phyloP scores from a whole-genome alignment of 2,797 vertebrate species.

The Schizothorax lantsangensis region DNA sequence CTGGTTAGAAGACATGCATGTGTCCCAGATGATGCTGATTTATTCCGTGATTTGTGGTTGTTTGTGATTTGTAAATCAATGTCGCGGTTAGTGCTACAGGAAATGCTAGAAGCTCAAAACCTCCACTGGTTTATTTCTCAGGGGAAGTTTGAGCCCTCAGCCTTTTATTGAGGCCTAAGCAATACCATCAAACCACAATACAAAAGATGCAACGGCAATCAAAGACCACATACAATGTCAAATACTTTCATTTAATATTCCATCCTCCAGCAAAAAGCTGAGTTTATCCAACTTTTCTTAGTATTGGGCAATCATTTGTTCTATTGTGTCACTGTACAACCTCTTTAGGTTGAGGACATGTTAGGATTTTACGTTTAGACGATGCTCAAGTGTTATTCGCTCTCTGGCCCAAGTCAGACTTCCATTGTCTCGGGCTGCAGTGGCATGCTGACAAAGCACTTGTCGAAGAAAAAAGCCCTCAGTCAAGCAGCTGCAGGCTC shows the following conservation, averaged over 20 bases:
- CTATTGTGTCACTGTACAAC: background rate
- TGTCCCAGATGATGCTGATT: constrained; percentile 37
- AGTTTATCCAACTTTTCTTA: background rate
- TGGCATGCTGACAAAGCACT: constrained; percentile 48
- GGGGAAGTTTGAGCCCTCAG: constrained; percentile 3
- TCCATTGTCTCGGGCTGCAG: constrained; percentile 24
- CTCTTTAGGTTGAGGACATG: background rate
- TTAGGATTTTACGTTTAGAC: constrained; percentile 2
- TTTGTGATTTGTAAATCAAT: constrained; percentile 49
- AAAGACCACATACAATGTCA: constrained; percentile 25
- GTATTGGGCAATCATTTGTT: background rate
- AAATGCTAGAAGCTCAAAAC: constrained; percentile 43
- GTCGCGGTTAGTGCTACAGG: constrained; percentile 28
- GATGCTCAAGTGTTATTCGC: constrained; percentile 28
- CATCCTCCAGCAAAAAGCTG: background rate
- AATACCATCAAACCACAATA: constrained; percentile 38
- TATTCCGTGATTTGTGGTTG: constrained; percentile 52
- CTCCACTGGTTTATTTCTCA: constrained; percentile 42
- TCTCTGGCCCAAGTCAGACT: background rate
- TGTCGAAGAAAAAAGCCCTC: constrained; percentile 25
- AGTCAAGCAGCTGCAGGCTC: constrained; percentile 36
- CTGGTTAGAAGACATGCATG: constrained; percentile 40
- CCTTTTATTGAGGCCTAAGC: constrained; percentile 26
- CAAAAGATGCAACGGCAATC: constrained; percentile 20
- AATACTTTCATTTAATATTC: constrained; percentile 7